These are phyloP conservation scores for Apis mellifera DNA, from an alignment of 1,140 invertebrate species.

Conservation along the genomic window Amel_HAv3.1 CM009944.2:5153501-5154000, in stretches of 20 bases:
- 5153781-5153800: not conserved
- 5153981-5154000: not conserved
- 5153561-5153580: not conserved
- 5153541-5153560: conserved; percentile 20
- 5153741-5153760: not conserved
- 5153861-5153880: no score
- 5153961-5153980: not conserved
- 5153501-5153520: conserved; percentile 64
- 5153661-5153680: not conserved
- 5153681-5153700: no score
- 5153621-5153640: not conserved
- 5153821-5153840: no score
- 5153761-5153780: not conserved
- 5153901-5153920: not conserved
- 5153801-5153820: no score
- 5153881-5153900: not conserved
- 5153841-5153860: no score
- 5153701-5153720: no score
- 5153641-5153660: not conserved
- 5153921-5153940: no score
- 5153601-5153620: not conserved
- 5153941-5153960: not conserved
- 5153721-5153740: no score
- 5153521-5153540: conserved; percentile 57
- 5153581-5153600: not conserved